phyloP scores from a whole-genome alignment of 2,888 invertebrate species.

The Tiphia femorata region DNA sequence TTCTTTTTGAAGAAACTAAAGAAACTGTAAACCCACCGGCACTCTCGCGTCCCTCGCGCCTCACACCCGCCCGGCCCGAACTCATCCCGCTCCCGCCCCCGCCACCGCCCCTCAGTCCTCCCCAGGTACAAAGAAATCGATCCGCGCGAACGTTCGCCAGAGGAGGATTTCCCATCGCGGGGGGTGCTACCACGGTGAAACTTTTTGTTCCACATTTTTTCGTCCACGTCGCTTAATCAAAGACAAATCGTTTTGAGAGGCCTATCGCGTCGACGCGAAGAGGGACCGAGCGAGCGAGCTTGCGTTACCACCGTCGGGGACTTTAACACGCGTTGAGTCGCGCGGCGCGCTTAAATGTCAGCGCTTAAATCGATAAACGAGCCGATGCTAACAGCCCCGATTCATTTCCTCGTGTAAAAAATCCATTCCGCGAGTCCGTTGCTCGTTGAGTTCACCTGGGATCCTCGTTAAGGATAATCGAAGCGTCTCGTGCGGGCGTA shows the following conservation, averaged over 20 bases:
- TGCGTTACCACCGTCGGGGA: neutral
- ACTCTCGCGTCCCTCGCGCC: conserved; percentile 9
- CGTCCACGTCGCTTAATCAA: conserved; percentile 20
- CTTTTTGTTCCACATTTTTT: conserved; percentile 39
- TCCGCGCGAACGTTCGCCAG: neutral
- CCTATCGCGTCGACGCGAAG: neutral
- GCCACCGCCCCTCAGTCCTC: neutral
- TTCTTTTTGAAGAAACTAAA: conserved; percentile 64
- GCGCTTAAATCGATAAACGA: too few species aligned
- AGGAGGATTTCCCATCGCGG: neutral
- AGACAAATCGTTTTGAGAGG: conserved; percentile 20
- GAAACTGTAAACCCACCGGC: conserved; percentile 55
- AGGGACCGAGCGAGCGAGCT: neutral
- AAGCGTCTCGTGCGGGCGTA: too few species aligned
- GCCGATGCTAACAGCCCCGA: too few species aligned
- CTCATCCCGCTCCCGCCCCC: neutral
- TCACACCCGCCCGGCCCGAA: neutral
- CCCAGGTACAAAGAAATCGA: too few species aligned
- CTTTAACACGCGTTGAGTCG: neutral
- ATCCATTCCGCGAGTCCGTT: too few species aligned
- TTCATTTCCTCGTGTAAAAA: too few species aligned
- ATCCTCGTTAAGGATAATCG: too few species aligned
- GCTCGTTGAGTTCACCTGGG: too few species aligned
- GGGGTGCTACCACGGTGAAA: conserved; percentile 17
- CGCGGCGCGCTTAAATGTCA: too few species aligned